Conservation (phyloP, 1,140 invertebrate genomes). For the Oncopodura yosiiana region DNA sequence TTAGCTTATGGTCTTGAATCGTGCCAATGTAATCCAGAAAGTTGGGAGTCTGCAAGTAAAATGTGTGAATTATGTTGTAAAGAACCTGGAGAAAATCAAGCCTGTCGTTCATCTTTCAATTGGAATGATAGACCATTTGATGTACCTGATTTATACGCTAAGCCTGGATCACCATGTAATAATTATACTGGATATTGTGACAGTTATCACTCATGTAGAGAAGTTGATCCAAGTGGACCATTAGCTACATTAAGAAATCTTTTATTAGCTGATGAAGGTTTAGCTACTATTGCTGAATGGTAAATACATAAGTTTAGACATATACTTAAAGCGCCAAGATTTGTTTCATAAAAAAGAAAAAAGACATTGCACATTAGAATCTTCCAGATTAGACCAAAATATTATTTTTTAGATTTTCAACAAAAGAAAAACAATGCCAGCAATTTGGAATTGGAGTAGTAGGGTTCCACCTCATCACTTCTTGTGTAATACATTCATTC, state of each 20-base stretch:
- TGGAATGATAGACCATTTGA: constrained; percentile 81
- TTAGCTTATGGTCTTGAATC: constrained; percentile 86
- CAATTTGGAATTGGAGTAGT: too few relatives aligned
- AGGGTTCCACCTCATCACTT: too few relatives aligned
- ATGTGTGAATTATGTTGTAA: constrained; percentile 85
- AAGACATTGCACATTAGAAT: too few relatives aligned
- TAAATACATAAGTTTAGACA: too few relatives aligned
- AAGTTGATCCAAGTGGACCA: constrained; percentile 86
- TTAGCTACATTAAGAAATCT: constrained; percentile 77
- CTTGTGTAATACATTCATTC: too few relatives aligned
- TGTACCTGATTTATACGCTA: constrained; percentile 85
- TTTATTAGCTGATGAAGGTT: constrained; percentile 75
- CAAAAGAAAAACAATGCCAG: too few relatives aligned
- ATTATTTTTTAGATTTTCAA: too few relatives aligned
- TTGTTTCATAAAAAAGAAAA: too few relatives aligned
- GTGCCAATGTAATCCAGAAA: constrained; percentile 76
- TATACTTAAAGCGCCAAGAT: too few relatives aligned
- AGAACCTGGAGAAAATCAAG: constrained; percentile 66
- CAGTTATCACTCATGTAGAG: constrained; percentile 32
- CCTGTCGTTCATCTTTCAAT: constrained; percentile 71
- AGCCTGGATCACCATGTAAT: constrained; percentile 90
- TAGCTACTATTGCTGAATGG: constrained; percentile 74
- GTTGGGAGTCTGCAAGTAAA: constrained; percentile 65
- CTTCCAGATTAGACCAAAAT: too few relatives aligned
- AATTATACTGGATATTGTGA: constrained; percentile 99